Base-by-base conservation (phyloP, 2,888 invertebrate genomes). In the Tillus elongatus region DNA sequence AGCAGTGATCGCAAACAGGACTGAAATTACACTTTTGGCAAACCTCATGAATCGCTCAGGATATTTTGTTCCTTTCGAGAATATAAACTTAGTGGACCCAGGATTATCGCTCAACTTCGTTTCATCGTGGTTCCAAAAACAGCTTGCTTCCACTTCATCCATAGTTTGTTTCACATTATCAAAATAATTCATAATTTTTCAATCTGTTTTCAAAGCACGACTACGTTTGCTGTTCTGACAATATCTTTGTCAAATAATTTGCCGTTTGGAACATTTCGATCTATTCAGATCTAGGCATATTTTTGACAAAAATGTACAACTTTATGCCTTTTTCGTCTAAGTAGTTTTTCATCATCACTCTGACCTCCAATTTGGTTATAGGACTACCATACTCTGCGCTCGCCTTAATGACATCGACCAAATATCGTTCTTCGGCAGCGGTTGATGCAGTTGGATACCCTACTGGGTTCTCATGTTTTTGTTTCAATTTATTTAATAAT, bases 101-200 rank as follows among this genome's bases (percentile, higher is more conserved):
- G n/a, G 33, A n/a, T 33, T n/a, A 10, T 33, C 33, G 10, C 3
- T 33, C 19, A 33, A 6, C 10, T 33, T 33, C n/a, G 33, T 33
- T n/a, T 33, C 33, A 15, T 33, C 33, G 24, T 33, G 24, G 24
- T 33, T 33, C 4, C 15, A 2, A 4, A 33, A 19, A n/a, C 2
- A 24, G 4, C 11, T 4, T 9, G 29, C 4, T 11, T 9, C 12
- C n/a, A n/a, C n/a, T n/a, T n/a, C n/a, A n/a, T n/a, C n/a, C n/a
- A n/a, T n/a, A n/a, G n/a, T n/a, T n/a, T n/a, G n/a, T n/a, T n/a
- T n/a, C n/a, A n/a, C n/a, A n/a, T n/a, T n/a, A n/a, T n/a, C n/a
- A n/a, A n/a, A n/a, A n/a, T n/a, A n/a, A n/a, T n/a, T n/a, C n/a
- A n/a, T n/a, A n/a, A n/a, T n/a, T n/a, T n/a, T n/a, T n/a, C n/a